Percentiles rank a stretch among this genome's conserved stretches.
phyloP scores from a whole-genome alignment of 2,113 vertebrate species.

The Cyanoramphus novaezelandiae region DNA sequence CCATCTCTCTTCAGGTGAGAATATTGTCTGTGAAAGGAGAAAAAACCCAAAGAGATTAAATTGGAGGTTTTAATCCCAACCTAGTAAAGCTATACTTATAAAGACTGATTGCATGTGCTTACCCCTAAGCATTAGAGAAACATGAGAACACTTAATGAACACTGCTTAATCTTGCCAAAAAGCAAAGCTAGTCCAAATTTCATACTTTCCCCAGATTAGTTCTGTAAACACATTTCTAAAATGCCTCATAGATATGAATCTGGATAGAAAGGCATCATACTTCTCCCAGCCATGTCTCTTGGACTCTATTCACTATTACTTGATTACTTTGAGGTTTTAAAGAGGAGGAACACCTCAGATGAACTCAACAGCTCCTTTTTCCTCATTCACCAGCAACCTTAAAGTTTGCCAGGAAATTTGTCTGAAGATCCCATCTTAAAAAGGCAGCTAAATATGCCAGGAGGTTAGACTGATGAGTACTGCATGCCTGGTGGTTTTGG shows the following conservation, averaged over 20 bases:
- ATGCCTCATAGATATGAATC: not conserved
- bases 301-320: not conserved
- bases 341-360: not conserved
- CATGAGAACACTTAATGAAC: not conserved
- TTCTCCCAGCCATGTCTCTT: not conserved
- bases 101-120: not conserved
- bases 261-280: not conserved
- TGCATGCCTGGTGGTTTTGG: not conserved
- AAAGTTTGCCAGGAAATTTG: not conserved
- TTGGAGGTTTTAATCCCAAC: not conserved
- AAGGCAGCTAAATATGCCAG: not conserved
- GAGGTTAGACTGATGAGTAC: not conserved
- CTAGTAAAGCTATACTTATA: not conserved
- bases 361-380: not conserved
- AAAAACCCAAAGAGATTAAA: not conserved
- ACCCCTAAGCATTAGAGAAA: not conserved
- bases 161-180: not conserved
- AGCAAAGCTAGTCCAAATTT: not conserved
- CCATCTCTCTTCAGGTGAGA: constrained; percentile 67
- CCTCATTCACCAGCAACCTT: not conserved
- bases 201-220: not conserved
- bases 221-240: constrained; percentile 19
- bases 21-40: constrained; percentile 29
- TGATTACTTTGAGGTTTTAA: not conserved
- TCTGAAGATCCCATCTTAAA: not conserved